These are phyloP conservation scores for Brachyalestes nurse DNA, from an alignment of 2,797 vertebrate genomes.

Conservation along the genomic window DNA sequence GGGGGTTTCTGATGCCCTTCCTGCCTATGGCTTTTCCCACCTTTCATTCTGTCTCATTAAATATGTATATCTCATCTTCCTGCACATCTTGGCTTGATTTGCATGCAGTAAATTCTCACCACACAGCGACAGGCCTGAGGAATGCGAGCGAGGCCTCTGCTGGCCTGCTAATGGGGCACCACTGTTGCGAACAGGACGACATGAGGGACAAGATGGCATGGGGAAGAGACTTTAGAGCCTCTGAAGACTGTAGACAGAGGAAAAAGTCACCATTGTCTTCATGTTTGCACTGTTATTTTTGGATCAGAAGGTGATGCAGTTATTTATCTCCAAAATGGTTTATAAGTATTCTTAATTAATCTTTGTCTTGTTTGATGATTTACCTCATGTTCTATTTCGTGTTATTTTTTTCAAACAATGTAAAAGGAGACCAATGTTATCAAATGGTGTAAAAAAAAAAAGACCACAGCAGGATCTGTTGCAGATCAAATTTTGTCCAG, in stretches of 20 bases:
- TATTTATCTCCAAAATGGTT: too few species aligned
- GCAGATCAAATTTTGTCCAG: too few species aligned
- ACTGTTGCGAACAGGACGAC: neutral
- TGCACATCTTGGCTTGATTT: conserved; percentile 83
- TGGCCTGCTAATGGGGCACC: conserved; percentile 54
- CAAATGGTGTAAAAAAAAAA: too few species aligned
- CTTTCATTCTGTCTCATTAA: conserved; percentile 98
- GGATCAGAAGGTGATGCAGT: too few species aligned
- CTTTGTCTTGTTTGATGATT: too few species aligned
- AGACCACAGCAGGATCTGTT: too few species aligned
- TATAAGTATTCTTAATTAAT: too few species aligned
- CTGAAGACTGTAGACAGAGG: neutral
- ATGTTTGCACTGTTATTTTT: neutral
- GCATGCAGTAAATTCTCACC: conserved; percentile 94
- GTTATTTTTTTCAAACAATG: too few species aligned
- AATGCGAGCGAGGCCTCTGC: conserved; percentile 38
- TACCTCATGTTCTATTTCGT: too few species aligned
- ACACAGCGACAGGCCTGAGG: conserved; percentile 70
- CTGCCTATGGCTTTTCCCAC: conserved; percentile 67
- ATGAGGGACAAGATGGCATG: neutral
- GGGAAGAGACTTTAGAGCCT: neutral
- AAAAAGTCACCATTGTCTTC: neutral
- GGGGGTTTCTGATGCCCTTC: conserved; percentile 37
- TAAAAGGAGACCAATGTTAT: too few species aligned
- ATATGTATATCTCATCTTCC: conserved; percentile 99